Conservation (phyloP, 2,888 invertebrate species). For the Clostera curtula region DNA sequence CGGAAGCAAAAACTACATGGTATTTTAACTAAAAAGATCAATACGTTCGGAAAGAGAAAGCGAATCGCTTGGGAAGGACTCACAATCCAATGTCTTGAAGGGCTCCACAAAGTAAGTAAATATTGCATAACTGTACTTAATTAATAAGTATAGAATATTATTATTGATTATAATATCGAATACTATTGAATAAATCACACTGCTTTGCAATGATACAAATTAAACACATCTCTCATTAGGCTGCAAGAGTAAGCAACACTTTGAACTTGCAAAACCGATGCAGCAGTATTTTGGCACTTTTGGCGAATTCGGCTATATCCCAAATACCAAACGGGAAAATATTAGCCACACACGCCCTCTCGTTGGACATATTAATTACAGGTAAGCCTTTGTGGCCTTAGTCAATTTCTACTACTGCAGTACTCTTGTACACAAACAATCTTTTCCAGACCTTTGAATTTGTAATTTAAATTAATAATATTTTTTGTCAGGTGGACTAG, state of each 20-base stretch:
- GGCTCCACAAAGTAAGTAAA: slow-evolving; percentile 83
- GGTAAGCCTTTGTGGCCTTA: slow-evolving; percentile 38
- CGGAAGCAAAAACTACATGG: slow-evolving; percentile 58
- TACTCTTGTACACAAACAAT: not conserved
- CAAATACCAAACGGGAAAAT: slow-evolving; percentile 84
- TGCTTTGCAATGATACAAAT: too few species aligned
- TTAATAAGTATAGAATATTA: not conserved
- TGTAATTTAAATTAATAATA: not conserved
- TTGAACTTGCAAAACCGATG: slow-evolving; percentile 92
- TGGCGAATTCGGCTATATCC: slow-evolving; percentile 93
- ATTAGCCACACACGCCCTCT: slow-evolving; percentile 91
- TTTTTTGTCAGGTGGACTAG: slow-evolving; percentile 79
- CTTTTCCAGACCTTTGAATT: not conserved
- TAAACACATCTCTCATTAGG: slow-evolving; percentile 65
- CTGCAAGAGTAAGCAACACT: slow-evolving; percentile 91
- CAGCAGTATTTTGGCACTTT: slow-evolving; percentile 89
- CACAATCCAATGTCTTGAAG: slow-evolving; percentile 90
- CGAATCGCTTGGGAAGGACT: slow-evolving; percentile 79
- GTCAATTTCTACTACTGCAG: not conserved
- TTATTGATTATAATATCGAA: not conserved
- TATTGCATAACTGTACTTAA: not conserved
- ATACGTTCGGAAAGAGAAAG: slow-evolving; percentile 60
- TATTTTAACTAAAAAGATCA: slow-evolving; percentile 75
- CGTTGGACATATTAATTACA: slow-evolving; percentile 92
- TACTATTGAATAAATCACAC: too few species aligned